phyloP scores from a whole-genome alignment of 2,113 vertebrate species.

The Lota lota region DNA sequence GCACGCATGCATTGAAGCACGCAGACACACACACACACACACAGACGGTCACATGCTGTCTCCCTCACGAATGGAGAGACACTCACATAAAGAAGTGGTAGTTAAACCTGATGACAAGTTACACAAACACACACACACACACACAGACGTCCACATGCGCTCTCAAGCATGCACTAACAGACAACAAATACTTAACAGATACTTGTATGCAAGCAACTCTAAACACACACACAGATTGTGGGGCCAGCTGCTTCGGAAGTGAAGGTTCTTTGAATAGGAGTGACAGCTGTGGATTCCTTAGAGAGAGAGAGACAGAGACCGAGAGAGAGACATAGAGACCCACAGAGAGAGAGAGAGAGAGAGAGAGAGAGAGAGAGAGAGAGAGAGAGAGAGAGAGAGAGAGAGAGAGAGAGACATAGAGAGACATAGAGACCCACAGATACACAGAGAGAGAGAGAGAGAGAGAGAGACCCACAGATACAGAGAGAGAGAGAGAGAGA shows the following conservation, averaged over 20 bases:
- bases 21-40: background rate
- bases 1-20: background rate
- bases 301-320: too few relatives aligned
- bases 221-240: conserved; percentile 28
- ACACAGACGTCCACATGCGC: background rate
- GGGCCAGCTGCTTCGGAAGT: too few relatives aligned
- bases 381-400: too few relatives aligned
- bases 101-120: background rate
- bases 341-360: too few relatives aligned
- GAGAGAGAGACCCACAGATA: too few relatives aligned
- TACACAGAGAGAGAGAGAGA: too few relatives aligned
- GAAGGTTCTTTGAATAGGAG: too few relatives aligned
- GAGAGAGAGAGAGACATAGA: background rate
- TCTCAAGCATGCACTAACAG: background rate
- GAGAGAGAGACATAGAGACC: too few relatives aligned
- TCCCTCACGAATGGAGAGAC: background rate
- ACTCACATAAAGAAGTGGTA: background rate
- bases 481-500: background rate
- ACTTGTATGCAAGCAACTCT: background rate
- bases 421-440: background rate
- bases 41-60: background rate
- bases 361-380: too few relatives aligned
- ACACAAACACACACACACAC: background rate
- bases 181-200: background rate
- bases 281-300: too few relatives aligned